These are phyloP conservation scores for Phorcus lineatus DNA, from an alignment of 2,888 invertebrate genomes.

Conservation along the genomic window DNA sequence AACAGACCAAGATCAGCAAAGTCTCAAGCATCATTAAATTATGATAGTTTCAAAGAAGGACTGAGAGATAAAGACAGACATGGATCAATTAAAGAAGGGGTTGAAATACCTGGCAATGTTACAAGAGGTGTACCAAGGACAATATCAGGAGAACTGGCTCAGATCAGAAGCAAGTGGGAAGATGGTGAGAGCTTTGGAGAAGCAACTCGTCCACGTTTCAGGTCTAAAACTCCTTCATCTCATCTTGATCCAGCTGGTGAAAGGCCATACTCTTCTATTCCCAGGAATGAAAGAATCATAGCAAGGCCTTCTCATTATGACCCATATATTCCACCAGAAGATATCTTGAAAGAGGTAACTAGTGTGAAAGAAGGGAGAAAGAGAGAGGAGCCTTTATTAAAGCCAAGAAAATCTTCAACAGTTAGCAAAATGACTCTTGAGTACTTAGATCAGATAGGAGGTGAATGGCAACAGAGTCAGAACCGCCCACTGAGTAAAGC, in stretches of 20 bases:
- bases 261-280: slow-evolving; percentile 4
- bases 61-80: slow-evolving; percentile 4
- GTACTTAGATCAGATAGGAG: slow-evolving; percentile 60
- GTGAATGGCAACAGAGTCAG: slow-evolving; percentile 54
- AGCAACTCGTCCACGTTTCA: background rate
- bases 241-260: slow-evolving; percentile 9
- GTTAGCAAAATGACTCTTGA: slow-evolving; percentile 60
- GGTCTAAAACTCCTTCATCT: slow-evolving; percentile 9
- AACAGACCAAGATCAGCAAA: slow-evolving; percentile 52
- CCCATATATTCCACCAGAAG: slow-evolving; percentile 55
- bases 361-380: slow-evolving; percentile 45
- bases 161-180: slow-evolving; percentile 43
- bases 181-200: slow-evolving; percentile 35
- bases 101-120: background rate
- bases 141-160: slow-evolving; percentile 50
- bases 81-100: background rate
- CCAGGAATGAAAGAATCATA: background rate
- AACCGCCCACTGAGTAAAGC: background rate
- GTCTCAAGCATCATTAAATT: slow-evolving; percentile 43
- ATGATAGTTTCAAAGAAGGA: slow-evolving; percentile 20
- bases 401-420: slow-evolving; percentile 45
- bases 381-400: slow-evolving; percentile 39
- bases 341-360: slow-evolving; percentile 57
- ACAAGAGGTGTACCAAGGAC: slow-evolving; percentile 40
- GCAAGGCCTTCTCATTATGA: slow-evolving; percentile 39